phyloP scores from a whole-genome alignment of 2,113 vertebrate species.

The Pollimyrus isidori region DNA sequence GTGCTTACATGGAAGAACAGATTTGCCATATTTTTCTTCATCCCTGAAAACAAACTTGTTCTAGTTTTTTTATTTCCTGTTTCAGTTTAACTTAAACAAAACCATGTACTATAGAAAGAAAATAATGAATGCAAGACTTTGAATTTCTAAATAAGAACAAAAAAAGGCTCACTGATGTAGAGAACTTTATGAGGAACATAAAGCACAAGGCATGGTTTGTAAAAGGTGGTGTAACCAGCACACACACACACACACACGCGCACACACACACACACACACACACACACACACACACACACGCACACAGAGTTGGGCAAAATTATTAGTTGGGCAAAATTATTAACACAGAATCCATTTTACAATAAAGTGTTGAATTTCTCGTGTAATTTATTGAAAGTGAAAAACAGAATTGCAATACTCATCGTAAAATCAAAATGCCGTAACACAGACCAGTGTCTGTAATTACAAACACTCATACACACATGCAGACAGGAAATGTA shows the following conservation, averaged over 20 bases:
- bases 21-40: background rate
- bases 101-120: background rate
- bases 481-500: background rate
- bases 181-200: background rate
- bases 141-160: background rate
- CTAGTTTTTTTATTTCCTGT: background rate
- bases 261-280: background rate
- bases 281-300: background rate
- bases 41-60: background rate
- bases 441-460: background rate
- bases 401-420: background rate
- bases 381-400: background rate
- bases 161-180: background rate
- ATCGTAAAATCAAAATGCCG: background rate
- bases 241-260: background rate
- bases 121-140: background rate
- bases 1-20: background rate
- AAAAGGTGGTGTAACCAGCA: background rate
- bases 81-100: background rate
- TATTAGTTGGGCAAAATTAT: background rate
- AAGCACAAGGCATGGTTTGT: background rate
- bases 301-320: no score
- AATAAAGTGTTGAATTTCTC: background rate
- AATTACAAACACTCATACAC: background rate
- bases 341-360: background rate